phyloP scores from a whole-genome alignment of 2,888 invertebrate species.

The Nomada flava region DNA sequence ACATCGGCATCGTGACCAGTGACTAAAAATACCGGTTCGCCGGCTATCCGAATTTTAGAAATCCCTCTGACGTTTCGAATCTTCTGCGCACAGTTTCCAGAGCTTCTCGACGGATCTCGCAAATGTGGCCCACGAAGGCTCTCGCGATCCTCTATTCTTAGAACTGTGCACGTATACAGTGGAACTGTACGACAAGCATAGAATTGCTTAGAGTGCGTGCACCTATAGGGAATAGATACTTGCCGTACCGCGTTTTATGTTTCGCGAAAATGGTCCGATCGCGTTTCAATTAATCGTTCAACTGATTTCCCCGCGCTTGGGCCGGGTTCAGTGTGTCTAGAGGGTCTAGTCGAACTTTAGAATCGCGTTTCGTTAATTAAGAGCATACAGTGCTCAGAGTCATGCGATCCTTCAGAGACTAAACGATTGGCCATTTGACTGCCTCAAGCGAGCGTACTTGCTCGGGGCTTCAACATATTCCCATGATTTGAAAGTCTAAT shows the following conservation, averaged over 20 bases:
- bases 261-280: no score
- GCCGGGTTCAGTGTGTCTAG: neutral
- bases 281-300: no score
- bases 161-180: no score
- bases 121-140: neutral
- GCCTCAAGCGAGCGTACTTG: no score
- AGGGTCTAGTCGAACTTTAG: neutral
- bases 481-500: conserved; percentile 15
- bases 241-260: no score
- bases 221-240: no score
- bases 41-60: neutral
- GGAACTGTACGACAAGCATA: no score
- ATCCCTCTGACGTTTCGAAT: neutral
- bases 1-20: neutral
- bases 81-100: neutral
- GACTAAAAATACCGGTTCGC: conserved; percentile 11
- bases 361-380: conserved; percentile 2
- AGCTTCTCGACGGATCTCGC: neutral
- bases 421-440: conserved; percentile 2
- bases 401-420: neutral
- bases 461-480: neutral
- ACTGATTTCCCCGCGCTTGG: no score
- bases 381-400: neutral
- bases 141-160: no score
- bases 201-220: no score